phyloP scores from a whole-genome alignment of 2,888 invertebrate genomes.

The Prosopocoilus inquinatus region DNA sequence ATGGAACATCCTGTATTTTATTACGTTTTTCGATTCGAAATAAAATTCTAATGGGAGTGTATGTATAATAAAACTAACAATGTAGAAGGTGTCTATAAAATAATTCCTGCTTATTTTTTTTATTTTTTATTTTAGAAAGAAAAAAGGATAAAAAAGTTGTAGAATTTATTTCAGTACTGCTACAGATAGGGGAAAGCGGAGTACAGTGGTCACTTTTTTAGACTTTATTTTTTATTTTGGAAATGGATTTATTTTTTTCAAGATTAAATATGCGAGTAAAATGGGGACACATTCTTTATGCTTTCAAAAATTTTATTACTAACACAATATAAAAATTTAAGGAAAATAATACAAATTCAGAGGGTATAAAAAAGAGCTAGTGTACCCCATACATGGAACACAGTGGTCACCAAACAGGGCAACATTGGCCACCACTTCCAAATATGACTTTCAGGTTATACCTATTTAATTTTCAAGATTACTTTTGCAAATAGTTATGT shows the following conservation, averaged over 20 bases:
- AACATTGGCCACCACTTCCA: not conserved
- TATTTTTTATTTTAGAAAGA: too few relatives aligned
- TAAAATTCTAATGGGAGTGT: too few relatives aligned
- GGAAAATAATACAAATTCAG: not conserved
- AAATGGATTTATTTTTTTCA: not conserved
- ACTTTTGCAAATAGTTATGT: not conserved
- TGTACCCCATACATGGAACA: conserved; percentile 1
- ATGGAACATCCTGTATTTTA: too few relatives aligned
- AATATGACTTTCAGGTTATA: not conserved
- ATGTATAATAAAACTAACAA: too few relatives aligned
- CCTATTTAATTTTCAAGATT: not conserved
- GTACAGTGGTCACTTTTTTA: not conserved
- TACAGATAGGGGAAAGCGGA: not conserved
- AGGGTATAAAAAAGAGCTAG: not conserved
- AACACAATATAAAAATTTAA: not conserved
- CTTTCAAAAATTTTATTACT: too few relatives aligned
- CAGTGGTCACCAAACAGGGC: not conserved
- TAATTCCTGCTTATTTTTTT: too few relatives aligned
- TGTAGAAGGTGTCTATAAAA: too few relatives aligned
- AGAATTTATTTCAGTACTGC: too few relatives aligned
- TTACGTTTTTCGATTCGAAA: too few relatives aligned
- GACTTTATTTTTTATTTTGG: not conserved
- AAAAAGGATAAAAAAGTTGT: too few relatives aligned
- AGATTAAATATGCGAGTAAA: not conserved
- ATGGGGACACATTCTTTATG: too few relatives aligned